Base-by-base conservation (phyloP, 2,888 invertebrate species). In the Iselma pallidipennis region DNA sequence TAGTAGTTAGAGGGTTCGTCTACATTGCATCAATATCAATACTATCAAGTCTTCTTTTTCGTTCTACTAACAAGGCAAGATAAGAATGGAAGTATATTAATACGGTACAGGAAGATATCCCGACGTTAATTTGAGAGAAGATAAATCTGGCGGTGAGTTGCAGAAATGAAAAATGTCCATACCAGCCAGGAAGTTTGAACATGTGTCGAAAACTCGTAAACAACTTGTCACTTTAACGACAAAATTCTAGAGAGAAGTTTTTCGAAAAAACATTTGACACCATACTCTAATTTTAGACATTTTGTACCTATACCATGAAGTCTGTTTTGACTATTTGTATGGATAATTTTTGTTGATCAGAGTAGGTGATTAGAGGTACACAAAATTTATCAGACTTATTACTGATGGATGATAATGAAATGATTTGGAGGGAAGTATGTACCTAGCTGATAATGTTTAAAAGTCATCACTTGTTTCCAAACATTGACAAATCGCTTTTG, bases 391-490 rank as follows among this genome's bases (percentile, higher is more conserved):
- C 2, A 25, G 29, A 50, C n/a, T n/a, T n/a, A n/a, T n/a, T n/a
- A n/a, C n/a, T n/a, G n/a, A n/a, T n/a, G n/a, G 52, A 55, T 57
- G 56, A 50, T 49, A 31, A 45, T 16, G 54, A 16, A 21, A 33
- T 59, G 54, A 57, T 29, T 52, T 54, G 55, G 52, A n/a, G n/a
- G 63, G 66, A 57, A 66, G 61, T 62, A 58, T 59, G 60, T n/a
- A n/a, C n/a, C n/a, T n/a, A n/a, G n/a, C 25, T 5, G 25, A 25
- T 42, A 66, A 62, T 69, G 72, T 72, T 72, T 57, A 61, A 63
- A 70, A 72, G 66, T 76, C 76, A 68, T 73, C 74, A 73, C 75
- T 74, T 72, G 66, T 71, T 72, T 72, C 66, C 67, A 70, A 74
- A 75, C 68, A 73, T 71, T 74, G 73, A 75, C 68, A 66, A 65